Evolutionary conservation across 1,140 invertebrate genomes (phyloP), one percentile per base, ranked within the genome.

Genomic region (Venustaconcha ellipsiformis): DNA sequence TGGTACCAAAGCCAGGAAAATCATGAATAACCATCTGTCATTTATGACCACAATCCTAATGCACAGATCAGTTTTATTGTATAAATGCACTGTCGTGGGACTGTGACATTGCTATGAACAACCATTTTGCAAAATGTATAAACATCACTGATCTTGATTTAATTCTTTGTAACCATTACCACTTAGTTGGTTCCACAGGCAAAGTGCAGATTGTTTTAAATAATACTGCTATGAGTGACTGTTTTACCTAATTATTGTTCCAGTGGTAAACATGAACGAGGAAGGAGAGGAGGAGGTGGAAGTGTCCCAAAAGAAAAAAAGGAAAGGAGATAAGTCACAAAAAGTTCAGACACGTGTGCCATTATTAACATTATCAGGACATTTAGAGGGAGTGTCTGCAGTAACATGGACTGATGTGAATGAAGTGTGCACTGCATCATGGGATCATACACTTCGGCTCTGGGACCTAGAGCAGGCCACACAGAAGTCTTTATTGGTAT

Each of bases 401-500:
- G 92, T 96, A 1, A 91, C 93, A 63, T 99, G 97, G 97, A 92
- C 95, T 74, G 94, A 94, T 76, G 91, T 91, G 69, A 91, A 93
- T 60, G 87, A 90, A 73, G 87, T 99, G 3, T 92, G 95, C 17
- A 96, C 96, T 0, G 92, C 93, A 80, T 95, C 95, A 0, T 98
- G 97, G 97, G 98, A 99, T 92, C 97, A 99, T 85, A 96, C 97
- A 1, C 90, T 99, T 14, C 94, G 95, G 88, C 84, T 98, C 6
- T 99, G 98, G 98, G 97, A 99, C 91, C 91, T 95, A 30, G 94
- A 97, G 89, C 88, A 95, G 56, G 94, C 83, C 26, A 67, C 72
- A 69, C 80, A 86, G 71, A 84, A 83, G 37, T 78, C 82, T 57
- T 70, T 75, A 66, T 59, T 89, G 74, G 88, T 89, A 75, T 62